Evolutionary conservation across 2,113 vertebrate species (phyloP).

Genomic region (Eubucco bourcierii): DNA sequence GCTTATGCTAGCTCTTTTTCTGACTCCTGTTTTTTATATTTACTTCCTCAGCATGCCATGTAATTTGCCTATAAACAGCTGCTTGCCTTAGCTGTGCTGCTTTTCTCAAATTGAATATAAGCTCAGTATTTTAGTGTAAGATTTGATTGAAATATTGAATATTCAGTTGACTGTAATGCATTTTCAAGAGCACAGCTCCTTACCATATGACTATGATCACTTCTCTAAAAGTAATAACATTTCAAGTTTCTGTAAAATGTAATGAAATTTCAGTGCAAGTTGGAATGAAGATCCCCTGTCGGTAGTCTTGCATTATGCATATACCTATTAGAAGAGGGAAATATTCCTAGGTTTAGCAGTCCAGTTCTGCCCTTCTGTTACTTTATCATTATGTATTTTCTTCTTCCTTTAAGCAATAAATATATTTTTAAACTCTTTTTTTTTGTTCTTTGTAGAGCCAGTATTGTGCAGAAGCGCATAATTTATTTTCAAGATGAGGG

Average conservation of each 20-base stretch:
- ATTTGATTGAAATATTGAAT: not conserved
- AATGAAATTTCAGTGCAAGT: conserved; percentile 27
- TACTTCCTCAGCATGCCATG: conserved; percentile 52
- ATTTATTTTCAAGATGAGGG: conserved; percentile 99
- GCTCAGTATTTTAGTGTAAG: conserved; percentile 25
- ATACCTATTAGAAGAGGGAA: not conserved
- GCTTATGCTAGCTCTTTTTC: not conserved
- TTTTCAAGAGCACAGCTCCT: conserved; percentile 20
- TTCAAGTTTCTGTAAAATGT: not conserved
- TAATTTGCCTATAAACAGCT: conserved; percentile 63
- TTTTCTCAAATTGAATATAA: conserved; percentile 57
- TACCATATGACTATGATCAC: not conserved
- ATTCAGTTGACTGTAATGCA: conserved; percentile 19
- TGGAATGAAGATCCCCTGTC: not conserved
- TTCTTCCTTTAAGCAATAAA: not conserved
- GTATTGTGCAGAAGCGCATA: conserved; percentile 96
- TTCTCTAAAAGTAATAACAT: not conserved
- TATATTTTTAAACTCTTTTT: not conserved
- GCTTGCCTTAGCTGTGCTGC: conserved; percentile 57
- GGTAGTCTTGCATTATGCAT: not conserved
- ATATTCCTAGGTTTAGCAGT: not conserved
- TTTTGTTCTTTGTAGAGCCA: conserved; percentile 78
- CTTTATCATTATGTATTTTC: not conserved
- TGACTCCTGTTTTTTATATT: not conserved
- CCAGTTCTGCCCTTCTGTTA: not conserved